Conservation (phyloP, 2,888 invertebrate genomes). For the Chloroclysta siterata region DNA sequence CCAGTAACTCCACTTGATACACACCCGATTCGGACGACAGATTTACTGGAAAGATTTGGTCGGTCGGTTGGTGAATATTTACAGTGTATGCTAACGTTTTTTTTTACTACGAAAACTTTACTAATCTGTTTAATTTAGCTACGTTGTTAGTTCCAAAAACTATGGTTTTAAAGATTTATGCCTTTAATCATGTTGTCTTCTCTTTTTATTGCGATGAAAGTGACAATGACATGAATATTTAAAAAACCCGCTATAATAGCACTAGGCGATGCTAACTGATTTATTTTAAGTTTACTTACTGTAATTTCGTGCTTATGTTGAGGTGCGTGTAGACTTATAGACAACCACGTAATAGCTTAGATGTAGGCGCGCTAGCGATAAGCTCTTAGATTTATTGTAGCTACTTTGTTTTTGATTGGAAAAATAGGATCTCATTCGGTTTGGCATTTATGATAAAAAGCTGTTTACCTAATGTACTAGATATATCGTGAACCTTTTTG, state of each 20-base stretch:
- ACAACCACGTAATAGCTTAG: conserved; percentile 55
- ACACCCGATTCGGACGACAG: conserved; percentile 56
- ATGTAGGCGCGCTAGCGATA: conserved; percentile 59
- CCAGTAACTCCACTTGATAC: conserved; percentile 37
- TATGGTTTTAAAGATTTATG: no score
- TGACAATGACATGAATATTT: no score
- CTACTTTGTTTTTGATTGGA: conserved; percentile 33
- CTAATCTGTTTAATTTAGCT: no score
- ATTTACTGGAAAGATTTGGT: conserved; percentile 39
- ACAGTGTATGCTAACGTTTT: not conserved
- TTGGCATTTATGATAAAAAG: not conserved
- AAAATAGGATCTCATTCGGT: conserved; percentile 11
- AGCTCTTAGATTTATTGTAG: conserved; percentile 59
- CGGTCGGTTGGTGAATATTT: conserved; percentile 29
- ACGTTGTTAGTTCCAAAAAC: no score
- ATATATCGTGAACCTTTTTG: not conserved
- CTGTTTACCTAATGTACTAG: not conserved
- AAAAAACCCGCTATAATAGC: not conserved
- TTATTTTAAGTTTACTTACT: conserved; percentile 8
- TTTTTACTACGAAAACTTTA: no score
- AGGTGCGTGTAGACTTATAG: conserved; percentile 54
- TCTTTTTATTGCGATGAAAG: no score
- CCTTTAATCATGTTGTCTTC: no score
- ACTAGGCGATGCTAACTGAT: not conserved
- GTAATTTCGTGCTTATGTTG: conserved; percentile 34